These are phyloP conservation scores for Channa striata DNA, from an alignment of 2,797 vertebrate genomes.

Conservation along the genomic window DNA sequence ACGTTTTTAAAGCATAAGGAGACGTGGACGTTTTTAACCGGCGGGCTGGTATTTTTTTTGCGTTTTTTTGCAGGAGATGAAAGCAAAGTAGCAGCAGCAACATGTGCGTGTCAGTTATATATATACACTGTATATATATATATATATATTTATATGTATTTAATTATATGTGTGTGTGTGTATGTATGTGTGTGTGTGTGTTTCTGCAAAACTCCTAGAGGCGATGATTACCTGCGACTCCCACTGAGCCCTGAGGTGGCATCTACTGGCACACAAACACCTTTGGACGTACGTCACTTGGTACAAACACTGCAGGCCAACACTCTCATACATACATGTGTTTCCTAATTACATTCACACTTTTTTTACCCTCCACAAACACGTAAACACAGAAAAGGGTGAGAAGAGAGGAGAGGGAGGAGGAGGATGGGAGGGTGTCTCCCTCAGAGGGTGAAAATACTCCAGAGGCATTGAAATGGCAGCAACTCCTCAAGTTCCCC, in stretches of 20 bases:
- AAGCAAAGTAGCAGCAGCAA: slow-evolving; percentile 73
- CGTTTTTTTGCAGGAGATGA: slow-evolving; percentile 75
- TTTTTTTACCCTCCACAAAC: slow-evolving; percentile 52
- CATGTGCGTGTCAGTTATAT: background rate
- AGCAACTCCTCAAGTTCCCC: slow-evolving; percentile 76
- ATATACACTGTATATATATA: too few species aligned
- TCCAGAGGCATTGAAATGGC: slow-evolving; percentile 81
- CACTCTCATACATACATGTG: slow-evolving; percentile 30
- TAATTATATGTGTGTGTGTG: slow-evolving; percentile 39
- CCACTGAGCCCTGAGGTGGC: slow-evolving; percentile 79
- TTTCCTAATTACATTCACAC: slow-evolving; percentile 63
- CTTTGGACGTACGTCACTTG: slow-evolving; percentile 52
- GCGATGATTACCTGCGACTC: slow-evolving; percentile 61
- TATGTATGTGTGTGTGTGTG: slow-evolving; percentile 32
- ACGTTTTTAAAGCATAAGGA: slow-evolving; percentile 49
- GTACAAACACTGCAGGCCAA: slow-evolving; percentile 54
- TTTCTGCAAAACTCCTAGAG: slow-evolving; percentile 59
- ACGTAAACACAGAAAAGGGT: slow-evolving; percentile 64
- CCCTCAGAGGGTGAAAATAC: slow-evolving; percentile 65
- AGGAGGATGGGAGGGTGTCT: slow-evolving; percentile 27
- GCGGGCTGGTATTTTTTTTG: slow-evolving; percentile 39
- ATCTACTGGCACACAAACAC: slow-evolving; percentile 75
- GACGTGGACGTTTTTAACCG: slow-evolving; percentile 15
- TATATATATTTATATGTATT: too few species aligned
- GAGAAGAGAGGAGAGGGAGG: slow-evolving; percentile 2